Evolutionary conservation across 1,140 invertebrate species (phyloP).

Genomic region (Philotrypesis tridentata): DNA sequence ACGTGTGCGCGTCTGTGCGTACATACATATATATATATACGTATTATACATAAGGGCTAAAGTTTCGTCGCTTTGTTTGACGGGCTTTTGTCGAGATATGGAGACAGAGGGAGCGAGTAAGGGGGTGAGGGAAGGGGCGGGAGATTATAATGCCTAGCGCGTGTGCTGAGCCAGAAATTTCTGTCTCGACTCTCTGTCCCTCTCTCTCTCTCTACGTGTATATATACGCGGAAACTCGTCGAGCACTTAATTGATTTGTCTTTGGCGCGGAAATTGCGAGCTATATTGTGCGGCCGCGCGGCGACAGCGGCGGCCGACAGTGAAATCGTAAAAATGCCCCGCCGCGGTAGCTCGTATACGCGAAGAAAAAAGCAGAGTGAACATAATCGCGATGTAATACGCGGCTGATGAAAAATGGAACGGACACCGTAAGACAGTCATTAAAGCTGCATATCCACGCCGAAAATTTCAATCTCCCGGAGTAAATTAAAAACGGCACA

Average conservation of each 20-base stretch:
- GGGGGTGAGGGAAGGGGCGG: not conserved
- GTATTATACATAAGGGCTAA: not conserved
- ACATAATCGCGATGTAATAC: too few relatives aligned
- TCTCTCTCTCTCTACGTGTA: too few relatives aligned
- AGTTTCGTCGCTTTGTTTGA: constrained; percentile 5
- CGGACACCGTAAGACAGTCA: not conserved
- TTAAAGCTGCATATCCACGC: not conserved
- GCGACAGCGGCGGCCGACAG: too few relatives aligned
- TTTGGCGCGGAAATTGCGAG: not conserved
- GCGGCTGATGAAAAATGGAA: not conserved
- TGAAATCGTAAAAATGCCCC: too few relatives aligned
- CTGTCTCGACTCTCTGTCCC: not conserved
- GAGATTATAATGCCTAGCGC: not conserved
- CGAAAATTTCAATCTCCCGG: constrained; percentile 26
- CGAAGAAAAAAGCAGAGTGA: too few relatives aligned
- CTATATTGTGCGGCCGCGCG: too few relatives aligned
- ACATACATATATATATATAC: too few relatives aligned
- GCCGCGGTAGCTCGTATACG: too few relatives aligned
- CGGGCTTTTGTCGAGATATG: not conserved
- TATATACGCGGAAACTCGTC: not conserved
- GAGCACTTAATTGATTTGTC: constrained; percentile 17
- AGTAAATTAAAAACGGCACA: constrained; percentile 39
- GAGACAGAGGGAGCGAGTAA: too few relatives aligned
- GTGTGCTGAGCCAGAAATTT: constrained; percentile 21
- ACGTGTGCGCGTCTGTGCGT: too few relatives aligned